Evolutionary conservation across 2,113 vertebrate species (phyloP).

Genomic region (Tachuris rubrigastra): DNA sequence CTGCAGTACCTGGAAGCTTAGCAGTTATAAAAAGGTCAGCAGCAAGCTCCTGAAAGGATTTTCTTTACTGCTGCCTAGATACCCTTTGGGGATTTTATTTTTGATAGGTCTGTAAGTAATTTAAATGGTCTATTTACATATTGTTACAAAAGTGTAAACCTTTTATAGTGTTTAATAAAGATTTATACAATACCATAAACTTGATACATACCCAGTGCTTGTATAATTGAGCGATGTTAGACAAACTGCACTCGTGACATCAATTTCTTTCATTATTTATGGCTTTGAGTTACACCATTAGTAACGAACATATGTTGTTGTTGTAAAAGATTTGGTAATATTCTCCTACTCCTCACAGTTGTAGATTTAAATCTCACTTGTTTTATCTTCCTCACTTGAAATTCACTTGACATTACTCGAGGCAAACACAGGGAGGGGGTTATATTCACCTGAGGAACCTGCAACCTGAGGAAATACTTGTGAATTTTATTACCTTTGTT

Average conservation of each 20-base stretch:
- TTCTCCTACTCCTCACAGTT: not conserved
- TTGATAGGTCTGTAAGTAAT: constrained; percentile 38
- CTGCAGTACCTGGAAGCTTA: not conserved
- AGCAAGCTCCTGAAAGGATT: not conserved
- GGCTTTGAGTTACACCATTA: constrained; percentile 8
- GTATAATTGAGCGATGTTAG: constrained; percentile 13
- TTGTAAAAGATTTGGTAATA: constrained; percentile 19
- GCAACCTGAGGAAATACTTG: not conserved
- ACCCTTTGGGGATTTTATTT: not conserved
- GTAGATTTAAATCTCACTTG: not conserved
- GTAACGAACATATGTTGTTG: not conserved
- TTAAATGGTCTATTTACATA: constrained; percentile 59
- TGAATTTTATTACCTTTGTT: not conserved
- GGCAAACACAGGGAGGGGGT: not conserved
- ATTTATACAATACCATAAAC: constrained; percentile 30
- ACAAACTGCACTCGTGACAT: not conserved
- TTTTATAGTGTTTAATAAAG: constrained; percentile 57
- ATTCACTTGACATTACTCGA: not conserved
- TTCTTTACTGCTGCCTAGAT: not conserved
- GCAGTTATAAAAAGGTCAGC: not conserved
- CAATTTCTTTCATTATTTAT: constrained; percentile 45
- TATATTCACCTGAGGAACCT: not conserved
- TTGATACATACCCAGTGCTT: not conserved
- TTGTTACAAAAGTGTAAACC: constrained; percentile 39
- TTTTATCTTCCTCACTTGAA: not conserved